Percentiles rank a stretch among this genome's conserved stretches.
These are phyloP conservation scores for Eupristina koningsbergeri DNA, from an alignment of 1,140 invertebrate species.

Conservation along the genomic window DNA sequence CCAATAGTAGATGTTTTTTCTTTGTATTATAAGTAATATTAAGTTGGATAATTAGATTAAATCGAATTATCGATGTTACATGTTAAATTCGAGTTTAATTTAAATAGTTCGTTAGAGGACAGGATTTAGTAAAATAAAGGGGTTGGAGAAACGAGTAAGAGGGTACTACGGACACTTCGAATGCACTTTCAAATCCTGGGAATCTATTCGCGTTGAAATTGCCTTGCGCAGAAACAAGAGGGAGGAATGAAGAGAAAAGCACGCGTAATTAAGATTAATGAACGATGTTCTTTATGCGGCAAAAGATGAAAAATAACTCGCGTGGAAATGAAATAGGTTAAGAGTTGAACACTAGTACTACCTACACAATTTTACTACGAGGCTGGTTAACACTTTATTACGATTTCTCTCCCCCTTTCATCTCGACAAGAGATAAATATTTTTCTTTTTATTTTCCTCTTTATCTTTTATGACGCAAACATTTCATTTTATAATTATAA, in stretches of 20 bases:
- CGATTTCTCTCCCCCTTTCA: not conserved
- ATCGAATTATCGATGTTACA: slow-evolving; percentile 5
- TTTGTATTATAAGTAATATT: slow-evolving; percentile 26
- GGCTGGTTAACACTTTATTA: slow-evolving; percentile 30
- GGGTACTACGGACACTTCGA: not conserved
- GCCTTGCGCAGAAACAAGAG: not conserved
- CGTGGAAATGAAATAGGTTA: slow-evolving; percentile 40
- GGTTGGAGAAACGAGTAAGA: not conserved
- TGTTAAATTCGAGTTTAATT: not conserved
- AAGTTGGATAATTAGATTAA: slow-evolving; percentile 35
- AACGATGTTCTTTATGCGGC: slow-evolving; percentile 25
- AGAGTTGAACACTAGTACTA: not conserved
- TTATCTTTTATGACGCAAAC: not conserved
- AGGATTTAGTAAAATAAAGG: not conserved
- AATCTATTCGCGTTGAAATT: too few relatives aligned
- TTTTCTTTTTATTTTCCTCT: not conserved
- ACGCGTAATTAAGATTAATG: slow-evolving; percentile 51
- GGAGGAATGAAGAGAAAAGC: not conserved
- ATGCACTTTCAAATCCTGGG: too few relatives aligned
- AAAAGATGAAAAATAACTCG: slow-evolving; percentile 42
- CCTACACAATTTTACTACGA: slow-evolving; percentile 20
- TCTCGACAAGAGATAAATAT: not conserved
- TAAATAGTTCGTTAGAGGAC: slow-evolving; percentile 27
- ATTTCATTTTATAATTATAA: not conserved
- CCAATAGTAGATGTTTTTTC: not conserved